Evolutionary conservation across 2,888 invertebrate species (phyloP), one percentile per base, ranked within the genome.

Genomic region (Habroteleia sp.): DNA sequence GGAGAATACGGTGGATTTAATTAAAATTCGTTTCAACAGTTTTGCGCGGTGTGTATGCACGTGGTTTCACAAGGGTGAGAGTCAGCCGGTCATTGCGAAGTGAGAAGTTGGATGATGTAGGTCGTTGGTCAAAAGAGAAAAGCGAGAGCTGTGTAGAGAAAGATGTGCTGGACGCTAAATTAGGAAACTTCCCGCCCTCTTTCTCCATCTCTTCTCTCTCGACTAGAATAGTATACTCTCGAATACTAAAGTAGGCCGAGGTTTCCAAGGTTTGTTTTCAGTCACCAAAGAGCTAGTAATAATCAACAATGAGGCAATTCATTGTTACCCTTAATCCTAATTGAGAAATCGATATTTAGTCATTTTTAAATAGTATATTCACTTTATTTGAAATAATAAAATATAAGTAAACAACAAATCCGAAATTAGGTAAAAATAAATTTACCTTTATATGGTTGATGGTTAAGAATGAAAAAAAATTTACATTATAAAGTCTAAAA

Each of bases 21-120:
- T 80, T 80, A 79, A 79, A 80, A 80, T 77, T 79, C 78, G 72
- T 75, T 80, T 77, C 63, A 60, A 69, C 54, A 65, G 73, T 77
- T 78, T 77, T 63, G 39, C 46, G 54, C 56, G 50, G 50, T 42
- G 54, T 65, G 72, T 60, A 74, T 52, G 68, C 71, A 35, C 42
- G 60, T 44, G 75, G 54, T 77, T 78, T 79, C 65, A 39, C 65
- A 31, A 44, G 41, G 27, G 52, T 20, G 33, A 56, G 42, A 66
- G 37, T 31, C 35, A 44, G 54, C 58, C 41, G 74, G 60, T 56
- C 56, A 54, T 65, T 71, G 41, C 33, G 41, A 60, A 65, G 66
- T 62, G 66, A 66, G 66, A 62, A 65, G 66, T 71, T 62, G 56
- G 71, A 56, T 50, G 66, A 65, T 75, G 62, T 69, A 52, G 69